These are phyloP conservation scores for Mesorhabditis spiculigera DNA, from an alignment of 2,888 invertebrate genomes.

Conservation along the genomic window DNA sequence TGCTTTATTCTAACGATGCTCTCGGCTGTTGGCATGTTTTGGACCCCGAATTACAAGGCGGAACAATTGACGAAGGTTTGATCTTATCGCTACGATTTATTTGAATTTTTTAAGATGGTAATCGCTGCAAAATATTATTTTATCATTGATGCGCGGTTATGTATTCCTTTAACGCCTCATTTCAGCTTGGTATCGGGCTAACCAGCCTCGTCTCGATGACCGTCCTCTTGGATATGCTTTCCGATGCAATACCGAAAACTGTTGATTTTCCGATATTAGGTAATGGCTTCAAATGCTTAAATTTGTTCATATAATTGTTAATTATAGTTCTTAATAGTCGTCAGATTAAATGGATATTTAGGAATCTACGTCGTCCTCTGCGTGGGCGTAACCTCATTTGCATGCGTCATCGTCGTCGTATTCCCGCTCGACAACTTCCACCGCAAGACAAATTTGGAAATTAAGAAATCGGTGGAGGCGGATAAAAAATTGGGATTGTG, in stretches of 20 bases:
- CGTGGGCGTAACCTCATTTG: neutral
- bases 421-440: neutral
- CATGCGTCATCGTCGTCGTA: constrained; percentile 3
- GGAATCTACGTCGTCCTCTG: neutral
- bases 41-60: neutral
- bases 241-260: neutral
- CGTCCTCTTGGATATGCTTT: neutral
- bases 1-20: constrained; percentile 1
- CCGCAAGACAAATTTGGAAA: neutral
- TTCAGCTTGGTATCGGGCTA: neutral
- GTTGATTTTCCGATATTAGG: neutral
- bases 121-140: too few relatives aligned
- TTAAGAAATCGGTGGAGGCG: neutral
- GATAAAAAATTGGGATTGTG: neutral
- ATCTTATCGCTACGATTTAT: neutral
- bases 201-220: constrained; percentile 1
- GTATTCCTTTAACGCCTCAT: too few relatives aligned
- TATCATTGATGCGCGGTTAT: too few relatives aligned
- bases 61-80: neutral
- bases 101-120: neutral
- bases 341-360: neutral
- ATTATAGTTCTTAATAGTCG: neutral
- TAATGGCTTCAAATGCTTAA: neutral
- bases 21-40: constrained; percentile 3
- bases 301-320: too few relatives aligned